A percentile compares a stretch with the other conserved stretches of the same genome.
These are phyloP conservation scores for Nyctibius grandis DNA, from an alignment of 2,797 vertebrate genomes.

Conservation along the genomic window DNA sequence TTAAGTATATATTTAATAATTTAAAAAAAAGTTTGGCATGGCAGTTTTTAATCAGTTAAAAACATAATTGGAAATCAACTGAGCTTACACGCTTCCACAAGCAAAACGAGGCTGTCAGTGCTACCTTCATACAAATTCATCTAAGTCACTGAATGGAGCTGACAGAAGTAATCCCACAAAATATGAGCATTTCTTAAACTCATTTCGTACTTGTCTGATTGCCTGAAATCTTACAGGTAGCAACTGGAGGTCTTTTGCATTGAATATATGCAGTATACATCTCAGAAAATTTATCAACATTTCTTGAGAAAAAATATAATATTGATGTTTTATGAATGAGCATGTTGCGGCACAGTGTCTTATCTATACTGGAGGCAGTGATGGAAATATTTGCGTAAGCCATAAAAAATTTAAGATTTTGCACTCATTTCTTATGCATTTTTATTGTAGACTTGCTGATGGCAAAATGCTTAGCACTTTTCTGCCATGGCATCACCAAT, in stretches of 20 bases:
- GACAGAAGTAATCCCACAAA: not conserved
- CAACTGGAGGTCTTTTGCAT: not conserved
- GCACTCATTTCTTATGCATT: not conserved
- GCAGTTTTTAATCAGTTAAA: not conserved
- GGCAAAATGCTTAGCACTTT: not conserved
- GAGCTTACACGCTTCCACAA: not conserved
- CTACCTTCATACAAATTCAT: not conserved
- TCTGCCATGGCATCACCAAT: not conserved
- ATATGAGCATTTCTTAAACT: not conserved
- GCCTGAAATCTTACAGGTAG: not conserved
- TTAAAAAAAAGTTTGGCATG: not conserved
- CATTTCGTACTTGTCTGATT: not conserved
- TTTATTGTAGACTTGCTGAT: not conserved
- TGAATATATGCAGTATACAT: not conserved
- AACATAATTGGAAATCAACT: not conserved
- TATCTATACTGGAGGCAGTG: not conserved
- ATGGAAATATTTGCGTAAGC: not conserved
- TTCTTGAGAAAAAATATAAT: not conserved
- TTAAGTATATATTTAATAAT: not conserved
- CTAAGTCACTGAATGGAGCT: not conserved
- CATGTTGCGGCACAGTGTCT: not conserved
- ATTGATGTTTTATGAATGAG: not conserved
- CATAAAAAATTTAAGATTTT: not conserved
- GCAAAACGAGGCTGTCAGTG: not conserved
- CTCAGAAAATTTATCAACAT: not conserved